phyloP scores from a whole-genome alignment of 2,797 vertebrate species.

The Emys orbicularis region DNA sequence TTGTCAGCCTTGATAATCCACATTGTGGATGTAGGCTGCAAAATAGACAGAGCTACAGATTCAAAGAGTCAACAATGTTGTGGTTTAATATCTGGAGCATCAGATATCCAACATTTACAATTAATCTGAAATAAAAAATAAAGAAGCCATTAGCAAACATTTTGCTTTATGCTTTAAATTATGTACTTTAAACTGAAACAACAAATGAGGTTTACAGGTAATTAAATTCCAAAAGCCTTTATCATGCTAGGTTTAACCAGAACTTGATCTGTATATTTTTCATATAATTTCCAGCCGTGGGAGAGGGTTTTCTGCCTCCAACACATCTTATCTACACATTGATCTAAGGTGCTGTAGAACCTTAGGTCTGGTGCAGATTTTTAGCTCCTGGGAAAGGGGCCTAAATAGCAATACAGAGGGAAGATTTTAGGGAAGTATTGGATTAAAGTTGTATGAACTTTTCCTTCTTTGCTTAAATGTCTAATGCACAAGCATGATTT shows the following conservation, averaged over 20 bases:
- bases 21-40: neutral
- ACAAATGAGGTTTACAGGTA: constrained; percentile 9
- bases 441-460: neutral
- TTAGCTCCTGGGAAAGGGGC: neutral
- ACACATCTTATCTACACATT: neutral
- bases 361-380: neutral
- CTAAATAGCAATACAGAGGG: neutral
- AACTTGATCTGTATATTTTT: constrained; percentile 9
- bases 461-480: neutral
- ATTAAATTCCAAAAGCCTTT: constrained; percentile 45
- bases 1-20: neutral
- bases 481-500: neutral
- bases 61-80: constrained; percentile 19
- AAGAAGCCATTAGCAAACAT: neutral
- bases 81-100: neutral
- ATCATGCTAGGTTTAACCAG: neutral
- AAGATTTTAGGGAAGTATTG: neutral
- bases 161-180: constrained; percentile 37
- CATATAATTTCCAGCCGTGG: neutral
- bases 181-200: neutral
- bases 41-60: neutral
- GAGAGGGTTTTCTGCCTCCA: neutral
- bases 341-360: neutral
- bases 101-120: neutral
- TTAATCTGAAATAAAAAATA: neutral